Evolutionary conservation across 1,140 invertebrate species (phyloP).

Genomic region (Dendroctonus ponderosae): DNA sequence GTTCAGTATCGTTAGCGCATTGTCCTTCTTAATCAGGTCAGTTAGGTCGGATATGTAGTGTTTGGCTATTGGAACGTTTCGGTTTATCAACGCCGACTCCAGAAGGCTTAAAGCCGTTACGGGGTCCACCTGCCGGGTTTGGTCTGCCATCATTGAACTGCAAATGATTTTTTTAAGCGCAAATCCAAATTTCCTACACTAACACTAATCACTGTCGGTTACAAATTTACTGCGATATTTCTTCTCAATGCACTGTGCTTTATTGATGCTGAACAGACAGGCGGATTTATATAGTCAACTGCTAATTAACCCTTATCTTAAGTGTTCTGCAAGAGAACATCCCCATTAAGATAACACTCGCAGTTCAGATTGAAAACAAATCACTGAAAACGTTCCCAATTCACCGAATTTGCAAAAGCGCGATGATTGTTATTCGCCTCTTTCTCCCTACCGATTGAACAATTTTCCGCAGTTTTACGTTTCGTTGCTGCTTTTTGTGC

Average conservation of each 20-base stretch:
- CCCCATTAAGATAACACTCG: not conserved
- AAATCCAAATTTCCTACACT: too few species aligned
- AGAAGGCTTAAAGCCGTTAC: conserved; percentile 42
- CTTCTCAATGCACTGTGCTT: not conserved
- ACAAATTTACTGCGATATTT: not conserved
- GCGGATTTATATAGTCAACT: not conserved
- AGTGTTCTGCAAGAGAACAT: not conserved
- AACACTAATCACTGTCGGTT: too few species aligned
- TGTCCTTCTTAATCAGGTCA: conserved; percentile 40
- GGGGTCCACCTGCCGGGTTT: conserved; percentile 41
- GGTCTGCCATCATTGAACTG: conserved; percentile 46
- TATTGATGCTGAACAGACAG: not conserved
- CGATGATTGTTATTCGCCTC: too few species aligned
- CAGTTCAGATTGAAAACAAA: not conserved
- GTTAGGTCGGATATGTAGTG: conserved; percentile 46
- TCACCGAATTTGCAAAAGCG: not conserved
- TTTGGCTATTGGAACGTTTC: conserved; percentile 46
- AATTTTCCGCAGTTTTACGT: not conserved
- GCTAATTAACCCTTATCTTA: not conserved
- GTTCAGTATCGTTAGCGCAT: conserved; percentile 41
- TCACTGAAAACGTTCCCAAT: not conserved
- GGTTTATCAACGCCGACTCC: conserved; percentile 42
- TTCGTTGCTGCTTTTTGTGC: too few species aligned
- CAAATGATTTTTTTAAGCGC: too few species aligned
- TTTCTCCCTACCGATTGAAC: too few species aligned